phyloP scores from a whole-genome alignment of 2,888 invertebrate genomes.

The Cheilosia pagana region DNA sequence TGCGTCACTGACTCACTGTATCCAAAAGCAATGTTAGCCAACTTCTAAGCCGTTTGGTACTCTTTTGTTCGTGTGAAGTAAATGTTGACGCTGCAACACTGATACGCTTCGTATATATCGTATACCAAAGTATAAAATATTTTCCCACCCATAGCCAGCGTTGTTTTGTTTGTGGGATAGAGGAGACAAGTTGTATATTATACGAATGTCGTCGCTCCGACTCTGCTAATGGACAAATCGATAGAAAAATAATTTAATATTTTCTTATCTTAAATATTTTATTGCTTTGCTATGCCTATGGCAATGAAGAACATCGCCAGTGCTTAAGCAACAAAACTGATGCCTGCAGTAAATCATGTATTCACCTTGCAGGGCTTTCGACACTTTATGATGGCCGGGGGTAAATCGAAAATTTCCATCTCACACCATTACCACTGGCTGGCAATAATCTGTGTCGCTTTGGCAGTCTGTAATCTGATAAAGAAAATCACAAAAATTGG shows the following conservation, averaged over 20 bases:
- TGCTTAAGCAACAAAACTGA: constrained; percentile 3
- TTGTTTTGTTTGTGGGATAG: background rate
- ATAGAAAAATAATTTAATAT: constrained; percentile 46
- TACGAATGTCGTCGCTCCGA: background rate
- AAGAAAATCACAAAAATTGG: constrained; percentile 1
- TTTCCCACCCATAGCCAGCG: background rate
- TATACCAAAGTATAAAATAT: background rate
- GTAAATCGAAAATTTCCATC: background rate
- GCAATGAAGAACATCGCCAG: constrained; percentile 30
- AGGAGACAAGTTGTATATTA: background rate
- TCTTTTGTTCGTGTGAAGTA: constrained; percentile 9
- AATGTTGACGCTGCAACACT: constrained; percentile 7
- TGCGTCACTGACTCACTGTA: constrained; percentile 28
- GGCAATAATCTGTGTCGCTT: constrained; percentile 24
- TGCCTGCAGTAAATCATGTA: constrained; percentile 17
- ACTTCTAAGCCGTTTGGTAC: constrained; percentile 10
- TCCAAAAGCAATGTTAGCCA: background rate
- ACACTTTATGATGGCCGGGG: constrained; percentile 15
- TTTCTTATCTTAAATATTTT: constrained; percentile 56
- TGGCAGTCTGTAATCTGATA: constrained; percentile 28
- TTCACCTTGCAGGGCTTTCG: background rate
- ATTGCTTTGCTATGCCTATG: constrained; percentile 20
- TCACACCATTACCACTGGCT: background rate
- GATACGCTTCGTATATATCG: background rate
- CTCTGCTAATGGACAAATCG: constrained; percentile 43